Evolutionary conservation across 92 coral and sea anemone species (phyloP), one percentile per base, ranked within the genome.

Genomic region (Porites evermanni): DNA sequence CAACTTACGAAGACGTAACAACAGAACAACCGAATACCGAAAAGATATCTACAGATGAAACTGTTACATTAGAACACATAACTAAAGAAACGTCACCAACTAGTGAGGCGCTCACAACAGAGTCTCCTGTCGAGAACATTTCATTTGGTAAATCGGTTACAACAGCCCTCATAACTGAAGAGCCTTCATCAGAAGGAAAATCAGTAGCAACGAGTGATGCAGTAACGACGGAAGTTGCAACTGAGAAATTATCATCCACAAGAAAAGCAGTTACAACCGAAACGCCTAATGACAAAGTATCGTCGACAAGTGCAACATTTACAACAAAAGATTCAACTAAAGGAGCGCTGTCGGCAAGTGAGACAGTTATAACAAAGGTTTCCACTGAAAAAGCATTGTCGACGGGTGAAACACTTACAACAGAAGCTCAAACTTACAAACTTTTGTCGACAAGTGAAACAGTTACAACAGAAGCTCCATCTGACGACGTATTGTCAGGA

Each of bases 361-460:
- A 12, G 38, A 66, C 77, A 32, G 84, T 17, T 19, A 9, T 29
- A 18, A 32, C 32, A 13, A 58, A 66, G 1, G 26, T 16, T 24
- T 6, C 84, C 20, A 44, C 68, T 19, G 79, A 24, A 38, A 19
- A 77, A 4, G 47, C 63, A 12, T 32, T 69, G 0, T 13, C 76
- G 26, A n/a, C 75, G n/a, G 60, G 64, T 50, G 71, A 21, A 56
- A 60, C 77, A 81, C 24, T 56, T 14, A 47, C 88, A 19, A 13
- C 82, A 56, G 12, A 52, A 12, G 7, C n/a, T 11, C 16, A 61
- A 20, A 47, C 44, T 12, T 47, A 60, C 0, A 73, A 12, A 7
- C n/a, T 75, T n/a, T 47, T 74, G 1, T 8, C n/a, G 61, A 53
- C 83, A 51, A 70, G 65, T 77, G 76, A 29, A 53, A 18, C 88